Conservation (phyloP, 2,113 vertebrate genomes). For the Phylloscopus trochiloides region DNA sequence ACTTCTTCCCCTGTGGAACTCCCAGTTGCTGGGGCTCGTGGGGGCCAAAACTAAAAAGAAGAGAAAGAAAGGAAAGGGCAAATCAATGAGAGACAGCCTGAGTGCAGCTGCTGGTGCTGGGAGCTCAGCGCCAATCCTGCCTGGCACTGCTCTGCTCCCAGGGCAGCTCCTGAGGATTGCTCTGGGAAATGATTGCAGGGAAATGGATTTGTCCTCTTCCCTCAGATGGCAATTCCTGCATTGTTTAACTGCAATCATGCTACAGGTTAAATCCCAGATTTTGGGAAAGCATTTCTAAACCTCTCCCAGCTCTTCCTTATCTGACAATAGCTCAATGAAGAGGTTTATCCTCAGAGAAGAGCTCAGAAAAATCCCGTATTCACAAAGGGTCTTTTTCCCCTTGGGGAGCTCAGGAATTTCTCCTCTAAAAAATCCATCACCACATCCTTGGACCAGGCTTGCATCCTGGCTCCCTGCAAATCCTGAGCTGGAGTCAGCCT, state of each 20-base stretch:
- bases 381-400: neutral
- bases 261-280: neutral
- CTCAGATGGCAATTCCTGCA: neutral
- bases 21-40: neutral
- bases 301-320: neutral
- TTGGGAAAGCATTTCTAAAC: conserved; percentile 1
- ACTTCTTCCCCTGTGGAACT: neutral
- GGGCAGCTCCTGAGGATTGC: neutral
- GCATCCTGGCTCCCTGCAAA: neutral
- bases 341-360: neutral
- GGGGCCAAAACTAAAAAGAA: neutral
- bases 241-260: neutral
- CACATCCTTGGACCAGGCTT: neutral
- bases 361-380: neutral
- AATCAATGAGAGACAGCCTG: neutral
- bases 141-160: neutral
- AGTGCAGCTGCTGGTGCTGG: neutral
- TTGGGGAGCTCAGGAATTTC: neutral
- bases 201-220: neutral
- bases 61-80: neutral
- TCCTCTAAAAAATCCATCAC: neutral
- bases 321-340: neutral
- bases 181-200: neutral
- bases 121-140: neutral
- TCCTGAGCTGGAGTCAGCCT: neutral